These are phyloP conservation scores for Pseudeuparius sepicola DNA, from an alignment of 2,888 invertebrate genomes.

Conservation along the genomic window DNA sequence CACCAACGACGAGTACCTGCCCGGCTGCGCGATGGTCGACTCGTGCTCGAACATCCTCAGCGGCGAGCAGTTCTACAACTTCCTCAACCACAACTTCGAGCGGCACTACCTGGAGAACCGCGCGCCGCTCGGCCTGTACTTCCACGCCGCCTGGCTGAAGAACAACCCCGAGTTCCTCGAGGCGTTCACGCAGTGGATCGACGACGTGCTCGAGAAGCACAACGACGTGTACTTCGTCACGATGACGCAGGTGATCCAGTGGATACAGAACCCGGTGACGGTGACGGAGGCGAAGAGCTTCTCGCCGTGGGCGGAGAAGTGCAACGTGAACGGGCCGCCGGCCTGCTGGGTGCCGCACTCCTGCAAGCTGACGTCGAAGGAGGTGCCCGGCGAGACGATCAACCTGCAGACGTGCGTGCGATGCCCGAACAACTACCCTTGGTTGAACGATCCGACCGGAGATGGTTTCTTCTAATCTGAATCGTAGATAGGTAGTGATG, in stretches of 20 bases:
- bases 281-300: slow-evolving; percentile 80
- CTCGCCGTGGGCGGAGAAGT: slow-evolving; percentile 92
- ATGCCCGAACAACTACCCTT: slow-evolving; percentile 91
- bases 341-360: slow-evolving; percentile 84
- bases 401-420: slow-evolving; percentile 87
- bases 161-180: slow-evolving; percentile 88
- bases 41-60: slow-evolving; percentile 87
- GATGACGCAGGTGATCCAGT: slow-evolving; percentile 93
- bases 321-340: slow-evolving; percentile 71
- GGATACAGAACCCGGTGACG: slow-evolving; percentile 88
- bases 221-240: slow-evolving; percentile 91
- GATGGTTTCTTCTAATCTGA: slow-evolving; percentile 87
- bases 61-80: slow-evolving; percentile 90
- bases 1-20: slow-evolving; percentile 76
- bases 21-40: slow-evolving; percentile 91
- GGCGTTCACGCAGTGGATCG: slow-evolving; percentile 89
- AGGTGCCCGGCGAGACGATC: slow-evolving; percentile 88
- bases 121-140: slow-evolving; percentile 80
- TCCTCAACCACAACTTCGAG: slow-evolving; percentile 88
- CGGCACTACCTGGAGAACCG: slow-evolving; percentile 85
- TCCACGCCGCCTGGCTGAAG: slow-evolving; percentile 90
- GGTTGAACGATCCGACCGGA: slow-evolving; percentile 86
- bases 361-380: slow-evolving; percentile 85
- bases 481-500: no score
- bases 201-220: slow-evolving; percentile 74